Evolutionary conservation across 1,140 invertebrate genomes (phyloP).

Genomic region (Nephotettix cincticeps): DNA sequence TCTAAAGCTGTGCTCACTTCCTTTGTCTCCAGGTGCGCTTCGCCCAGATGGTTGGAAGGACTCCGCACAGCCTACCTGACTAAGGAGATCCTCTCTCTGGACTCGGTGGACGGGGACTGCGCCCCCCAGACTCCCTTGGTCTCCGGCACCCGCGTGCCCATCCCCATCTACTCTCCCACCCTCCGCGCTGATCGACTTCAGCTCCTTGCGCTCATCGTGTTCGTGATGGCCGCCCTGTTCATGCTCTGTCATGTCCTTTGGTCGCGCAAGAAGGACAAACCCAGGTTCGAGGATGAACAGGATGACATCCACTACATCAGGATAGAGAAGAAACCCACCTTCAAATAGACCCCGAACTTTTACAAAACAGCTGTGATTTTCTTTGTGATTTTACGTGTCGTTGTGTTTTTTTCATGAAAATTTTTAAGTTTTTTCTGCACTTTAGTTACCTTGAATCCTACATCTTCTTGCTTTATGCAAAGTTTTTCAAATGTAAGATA

Average conservation of each 20-base stretch:
- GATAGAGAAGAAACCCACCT: slow-evolving; percentile 5
- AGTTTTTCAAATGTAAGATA: too few species aligned
- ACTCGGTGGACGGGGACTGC: slow-evolving; percentile 5
- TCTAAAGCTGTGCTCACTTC: not conserved
- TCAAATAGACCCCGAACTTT: not conserved
- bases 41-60: not conserved
- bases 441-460: too few species aligned
- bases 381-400: too few species aligned
- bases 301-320: slow-evolving; percentile 9
- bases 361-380: too few species aligned
- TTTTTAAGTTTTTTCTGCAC: too few species aligned
- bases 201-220: not conserved
- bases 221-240: not conserved
- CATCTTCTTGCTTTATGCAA: too few species aligned
- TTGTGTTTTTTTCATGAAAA: too few species aligned
- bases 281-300: not conserved
- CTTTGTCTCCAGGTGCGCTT: not conserved
- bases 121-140: not conserved
- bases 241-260: not conserved
- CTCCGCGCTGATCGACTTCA: not conserved
- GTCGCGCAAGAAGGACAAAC: not conserved
- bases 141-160: not conserved
- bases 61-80: slow-evolving; percentile 2
- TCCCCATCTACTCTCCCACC: not conserved
- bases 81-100: slow-evolving; percentile 17